A percentile compares a stretch with the other conserved stretches of the same genome.
phyloP scores from a whole-genome alignment of 2,113 vertebrate species.

The Oryzias javanicus region DNA sequence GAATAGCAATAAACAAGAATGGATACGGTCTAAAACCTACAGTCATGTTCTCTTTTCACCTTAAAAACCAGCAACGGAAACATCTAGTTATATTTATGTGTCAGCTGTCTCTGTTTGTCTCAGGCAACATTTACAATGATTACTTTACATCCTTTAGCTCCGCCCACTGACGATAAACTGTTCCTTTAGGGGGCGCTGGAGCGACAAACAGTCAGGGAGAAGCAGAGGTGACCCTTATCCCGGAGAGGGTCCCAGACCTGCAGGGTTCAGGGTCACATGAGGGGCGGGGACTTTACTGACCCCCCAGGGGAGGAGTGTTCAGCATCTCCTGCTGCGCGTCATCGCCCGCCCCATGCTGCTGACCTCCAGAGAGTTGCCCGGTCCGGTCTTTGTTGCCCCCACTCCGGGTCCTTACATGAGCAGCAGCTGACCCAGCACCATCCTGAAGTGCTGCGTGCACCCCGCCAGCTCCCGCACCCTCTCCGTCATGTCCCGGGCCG shows the following conservation, averaged over 20 bases:
- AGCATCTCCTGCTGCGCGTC: background rate
- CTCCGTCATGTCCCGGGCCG: conserved; percentile 92
- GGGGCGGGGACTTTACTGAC: background rate
- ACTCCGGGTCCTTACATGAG: conserved; percentile 63
- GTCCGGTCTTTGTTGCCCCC: background rate
- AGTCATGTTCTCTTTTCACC: conserved; percentile 48
- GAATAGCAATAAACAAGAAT: conserved; percentile 58
- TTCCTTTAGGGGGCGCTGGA: conserved; percentile 38
- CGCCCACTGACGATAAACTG: conserved; percentile 49
- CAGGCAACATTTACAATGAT: conserved; percentile 78
- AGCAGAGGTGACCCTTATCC: conserved; percentile 29
- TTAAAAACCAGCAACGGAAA: conserved; percentile 18
- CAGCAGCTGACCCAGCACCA: conserved; percentile 88
- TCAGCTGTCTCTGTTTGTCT: conserved; percentile 36
- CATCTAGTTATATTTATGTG: conserved; percentile 51
- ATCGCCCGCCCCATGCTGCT: no score
- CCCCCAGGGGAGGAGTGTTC: background rate
- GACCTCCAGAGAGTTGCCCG: background rate
- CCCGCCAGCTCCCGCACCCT: conserved; percentile 88
- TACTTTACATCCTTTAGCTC: conserved; percentile 74
- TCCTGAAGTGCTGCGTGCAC: conserved; percentile 91
- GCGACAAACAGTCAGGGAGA: conserved; percentile 15
- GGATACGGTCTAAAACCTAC: conserved; percentile 67
- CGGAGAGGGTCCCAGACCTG: conserved; percentile 20
- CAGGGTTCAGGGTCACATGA: conserved; percentile 1